phyloP scores from a whole-genome alignment of 2,888 invertebrate genomes.

The Meloe dianella region DNA sequence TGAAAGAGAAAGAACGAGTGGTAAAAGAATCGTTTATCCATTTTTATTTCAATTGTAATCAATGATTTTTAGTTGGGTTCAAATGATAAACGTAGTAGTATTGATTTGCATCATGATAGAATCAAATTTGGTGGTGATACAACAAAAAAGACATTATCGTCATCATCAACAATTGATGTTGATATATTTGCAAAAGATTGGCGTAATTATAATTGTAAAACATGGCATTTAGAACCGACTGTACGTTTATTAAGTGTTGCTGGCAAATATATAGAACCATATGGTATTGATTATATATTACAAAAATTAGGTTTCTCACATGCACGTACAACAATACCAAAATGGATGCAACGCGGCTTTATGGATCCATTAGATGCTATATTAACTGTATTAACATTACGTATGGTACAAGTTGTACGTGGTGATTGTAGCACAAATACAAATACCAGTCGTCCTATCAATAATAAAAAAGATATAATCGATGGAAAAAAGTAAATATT shows the following conservation, averaged over 20 bases:
- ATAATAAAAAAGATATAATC: conserved; percentile 44
- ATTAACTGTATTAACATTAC: conserved; percentile 77
- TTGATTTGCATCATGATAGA: conserved; percentile 44
- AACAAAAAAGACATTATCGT: conserved; percentile 41
- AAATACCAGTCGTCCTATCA: conserved; percentile 12
- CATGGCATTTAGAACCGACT: conserved; percentile 96
- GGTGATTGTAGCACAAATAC: conserved; percentile 48
- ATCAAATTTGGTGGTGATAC: conserved; percentile 38
- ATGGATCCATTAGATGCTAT: conserved; percentile 97
- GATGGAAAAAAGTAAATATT: conserved; percentile 34
- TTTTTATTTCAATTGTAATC: background rate
- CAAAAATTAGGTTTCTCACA: conserved; percentile 97
- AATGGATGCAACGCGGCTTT: conserved; percentile 98
- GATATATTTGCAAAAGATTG: conserved; percentile 81
- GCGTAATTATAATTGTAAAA: conserved; percentile 90
- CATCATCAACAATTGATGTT: conserved; percentile 57
- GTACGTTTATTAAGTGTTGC: conserved; percentile 68
- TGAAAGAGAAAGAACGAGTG: conserved; percentile 89
- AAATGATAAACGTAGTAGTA: conserved; percentile 43
- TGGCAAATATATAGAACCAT: conserved; percentile 96
- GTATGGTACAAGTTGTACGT: conserved; percentile 66
- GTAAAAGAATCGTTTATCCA: conserved; percentile 59
- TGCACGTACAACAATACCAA: conserved; percentile 97
- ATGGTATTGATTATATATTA: conserved; percentile 97
- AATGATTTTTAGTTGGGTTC: conserved; percentile 42